Conservation (phyloP, 2,113 vertebrate species). For the Brienomyrus brachyistius region DNA sequence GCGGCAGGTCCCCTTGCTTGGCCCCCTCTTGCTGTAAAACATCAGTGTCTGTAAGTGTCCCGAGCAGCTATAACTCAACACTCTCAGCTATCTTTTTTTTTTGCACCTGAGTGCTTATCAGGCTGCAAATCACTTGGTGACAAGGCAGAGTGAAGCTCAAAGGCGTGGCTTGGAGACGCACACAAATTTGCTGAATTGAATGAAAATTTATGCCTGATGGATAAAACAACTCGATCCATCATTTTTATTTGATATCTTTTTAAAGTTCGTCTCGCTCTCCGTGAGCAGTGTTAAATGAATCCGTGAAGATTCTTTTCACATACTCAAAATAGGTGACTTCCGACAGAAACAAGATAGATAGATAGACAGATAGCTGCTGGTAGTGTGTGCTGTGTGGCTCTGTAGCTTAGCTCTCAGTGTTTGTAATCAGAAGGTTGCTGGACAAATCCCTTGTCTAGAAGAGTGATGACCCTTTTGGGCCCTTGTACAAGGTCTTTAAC, state of each 20-base stretch:
- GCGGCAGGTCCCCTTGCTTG: not conserved
- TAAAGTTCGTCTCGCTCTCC: slow-evolving; percentile 7
- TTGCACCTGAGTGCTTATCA: not conserved
- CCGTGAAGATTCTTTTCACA: not conserved
- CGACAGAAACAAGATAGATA: not conserved
- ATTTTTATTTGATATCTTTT: slow-evolving; percentile 15
- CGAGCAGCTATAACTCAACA: slow-evolving; percentile 7
- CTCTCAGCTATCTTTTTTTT: not conserved
- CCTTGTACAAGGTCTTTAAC: not conserved
- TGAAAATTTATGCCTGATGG: slow-evolving; percentile 17
- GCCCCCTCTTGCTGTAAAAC: not conserved
- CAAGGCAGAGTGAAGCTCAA: not conserved
- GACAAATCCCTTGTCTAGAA: not conserved
- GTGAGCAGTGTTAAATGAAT: not conserved
- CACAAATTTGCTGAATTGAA: slow-evolving; percentile 1
- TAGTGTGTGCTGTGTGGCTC: not conserved
- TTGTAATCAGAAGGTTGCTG: not conserved
- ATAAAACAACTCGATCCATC: slow-evolving; percentile 9
- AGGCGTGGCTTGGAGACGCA: not conserved
- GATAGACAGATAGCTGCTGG: not conserved
- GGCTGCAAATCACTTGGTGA: not conserved
- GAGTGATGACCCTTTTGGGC: not conserved
- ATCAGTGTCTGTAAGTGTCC: not conserved
- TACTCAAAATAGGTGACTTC: not conserved
- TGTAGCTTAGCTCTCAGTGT: not conserved